phyloP scores from a whole-genome alignment of 2,797 vertebrate genomes.

The Tauraco hartlaubi region DNA sequence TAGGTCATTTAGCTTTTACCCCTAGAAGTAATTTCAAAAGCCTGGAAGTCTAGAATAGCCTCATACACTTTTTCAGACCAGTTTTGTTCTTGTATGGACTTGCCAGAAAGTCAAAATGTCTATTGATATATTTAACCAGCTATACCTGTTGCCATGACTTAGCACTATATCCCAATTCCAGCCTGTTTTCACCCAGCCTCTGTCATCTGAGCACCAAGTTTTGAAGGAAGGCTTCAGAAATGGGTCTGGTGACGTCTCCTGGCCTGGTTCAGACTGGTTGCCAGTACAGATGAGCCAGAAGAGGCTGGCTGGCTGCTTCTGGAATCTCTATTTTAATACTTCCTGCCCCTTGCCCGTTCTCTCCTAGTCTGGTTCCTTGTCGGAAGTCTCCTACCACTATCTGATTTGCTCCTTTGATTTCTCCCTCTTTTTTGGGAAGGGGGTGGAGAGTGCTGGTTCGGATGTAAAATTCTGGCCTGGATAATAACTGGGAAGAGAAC shows the following conservation, averaged over 20 bases:
- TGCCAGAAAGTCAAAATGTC: not conserved
- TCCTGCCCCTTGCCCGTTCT: not conserved
- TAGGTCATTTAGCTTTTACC: not conserved
- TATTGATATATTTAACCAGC: not conserved
- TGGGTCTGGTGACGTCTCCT: not conserved
- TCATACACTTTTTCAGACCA: not conserved
- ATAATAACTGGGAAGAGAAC: not conserved
- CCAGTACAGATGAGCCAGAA: not conserved
- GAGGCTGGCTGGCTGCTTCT: not conserved
- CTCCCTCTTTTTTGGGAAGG: too few species aligned
- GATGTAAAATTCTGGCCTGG: not conserved
- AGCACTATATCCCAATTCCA: not conserved
- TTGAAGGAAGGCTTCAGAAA: not conserved
- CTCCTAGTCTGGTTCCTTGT: not conserved
- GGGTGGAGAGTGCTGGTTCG: not conserved
- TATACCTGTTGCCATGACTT: not conserved
- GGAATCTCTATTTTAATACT: not conserved
- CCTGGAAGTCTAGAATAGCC: not conserved
- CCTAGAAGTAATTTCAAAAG: not conserved
- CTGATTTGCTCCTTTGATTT: not conserved
- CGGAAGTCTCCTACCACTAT: not conserved
- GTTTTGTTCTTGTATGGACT: not conserved
- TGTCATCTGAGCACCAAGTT: not conserved
- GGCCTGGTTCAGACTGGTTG: not conserved
- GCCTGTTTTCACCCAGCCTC: not conserved